A percentile compares a stretch with the other conserved stretches of the same genome.
Conservation (phyloP, 2,888 invertebrate species). For the Elegia similella region DNA sequence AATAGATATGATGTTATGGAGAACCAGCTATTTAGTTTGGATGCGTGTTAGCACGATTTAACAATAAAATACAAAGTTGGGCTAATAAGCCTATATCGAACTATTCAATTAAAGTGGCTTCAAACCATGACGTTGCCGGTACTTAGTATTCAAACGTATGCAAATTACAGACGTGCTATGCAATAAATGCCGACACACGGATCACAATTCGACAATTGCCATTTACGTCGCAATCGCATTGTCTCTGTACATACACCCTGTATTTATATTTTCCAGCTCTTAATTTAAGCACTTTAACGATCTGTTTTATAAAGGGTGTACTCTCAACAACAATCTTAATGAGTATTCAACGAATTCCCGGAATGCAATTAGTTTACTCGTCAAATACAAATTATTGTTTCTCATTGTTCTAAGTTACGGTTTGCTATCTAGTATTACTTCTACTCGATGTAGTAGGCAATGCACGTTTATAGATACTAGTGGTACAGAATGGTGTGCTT, state of each 20-base stretch:
- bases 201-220: conserved; percentile 80
- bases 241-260: conserved; percentile 36
- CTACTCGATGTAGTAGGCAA: neutral
- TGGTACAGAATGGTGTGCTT: conserved; percentile 13
- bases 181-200: conserved; percentile 79
- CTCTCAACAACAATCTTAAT: conserved; percentile 8
- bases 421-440: neutral
- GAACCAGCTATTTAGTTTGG: neutral
- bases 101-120: conserved; percentile 77
- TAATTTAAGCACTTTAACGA: conserved; percentile 12
- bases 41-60: conserved; percentile 26
- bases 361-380: conserved; percentile 15
- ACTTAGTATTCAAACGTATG: conserved; percentile 81
- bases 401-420: neutral
- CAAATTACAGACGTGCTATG: conserved; percentile 80
- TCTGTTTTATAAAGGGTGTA: conserved; percentile 5
- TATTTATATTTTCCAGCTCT: conserved; percentile 6
- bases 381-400: conserved; percentile 6
- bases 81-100: conserved; percentile 71
- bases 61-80: conserved; percentile 50
- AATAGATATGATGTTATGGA: neutral
- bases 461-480: conserved; percentile 22
- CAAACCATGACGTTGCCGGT: conserved; percentile 67
- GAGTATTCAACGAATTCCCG: conserved; percentile 4
- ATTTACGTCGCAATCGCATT: conserved; percentile 70